Evolutionary conservation across 2,888 invertebrate species (phyloP), one percentile per base, ranked within the genome.

Genomic region (Thera obeliscata): DNA sequence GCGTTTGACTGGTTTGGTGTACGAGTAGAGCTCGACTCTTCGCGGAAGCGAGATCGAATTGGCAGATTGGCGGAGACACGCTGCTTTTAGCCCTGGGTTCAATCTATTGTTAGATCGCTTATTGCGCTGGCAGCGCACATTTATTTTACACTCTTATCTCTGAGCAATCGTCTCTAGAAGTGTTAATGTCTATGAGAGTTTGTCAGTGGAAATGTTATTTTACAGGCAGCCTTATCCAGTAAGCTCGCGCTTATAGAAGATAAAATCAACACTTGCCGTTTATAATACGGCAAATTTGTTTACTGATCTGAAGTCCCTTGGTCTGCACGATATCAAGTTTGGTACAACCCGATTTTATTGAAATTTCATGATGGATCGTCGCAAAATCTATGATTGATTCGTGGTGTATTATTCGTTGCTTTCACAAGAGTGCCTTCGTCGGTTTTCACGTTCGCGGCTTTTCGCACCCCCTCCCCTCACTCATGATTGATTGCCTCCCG

Each of bases 321-420:
- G 7, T 66, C 65, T 72, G 73, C 74, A 74, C 77, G 54, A 49
- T 59, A 46, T 46, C 48, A 57, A 33, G 60, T 61, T 64, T 12
- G 22, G 43, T 48, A 52, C 56, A 66, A 66, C 64, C 49, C 62
- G 63, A 60, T 89, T 90, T 87, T 83, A 91, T 87, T 91, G 85
- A 89, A 92, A 92, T 86, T 86, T 89, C 84, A 80, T 93, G 93
- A 93, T 93, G 87, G 93, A 93, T 93, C 88, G 87, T 89, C 91
- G 82, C 86, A 83, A 90, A 91, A 91, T 91, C 91, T 91, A 93
- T 93, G 93, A 93, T 93, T 93, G 93, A 93, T 93, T 91, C 86
- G 88, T 88, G 91, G 83, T 87, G 87, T 92, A 91, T 91, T 91
- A 92, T 93, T 91, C 90, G 87, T 84, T 84, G 88, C 88, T 87